These are phyloP conservation scores for Heliconius cydno DNA, from an alignment of 2,888 invertebrate species.

Conservation along the genomic window DNA sequence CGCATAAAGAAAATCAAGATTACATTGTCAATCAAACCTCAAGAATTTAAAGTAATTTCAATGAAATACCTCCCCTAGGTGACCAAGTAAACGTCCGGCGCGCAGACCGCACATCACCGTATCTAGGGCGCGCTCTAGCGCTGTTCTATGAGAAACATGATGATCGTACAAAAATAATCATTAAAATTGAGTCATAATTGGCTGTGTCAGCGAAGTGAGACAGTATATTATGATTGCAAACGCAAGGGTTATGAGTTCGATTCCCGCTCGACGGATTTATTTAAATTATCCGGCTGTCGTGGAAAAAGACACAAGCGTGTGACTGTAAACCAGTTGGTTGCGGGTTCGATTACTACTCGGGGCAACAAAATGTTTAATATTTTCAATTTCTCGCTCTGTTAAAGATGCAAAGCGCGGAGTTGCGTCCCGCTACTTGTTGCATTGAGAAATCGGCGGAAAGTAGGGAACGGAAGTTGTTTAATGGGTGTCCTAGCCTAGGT, in stretches of 20 bases:
- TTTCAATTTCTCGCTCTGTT: background rate
- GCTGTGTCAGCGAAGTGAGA: background rate
- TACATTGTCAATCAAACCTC: background rate
- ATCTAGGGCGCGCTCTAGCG: conserved; percentile 22
- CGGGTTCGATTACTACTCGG: background rate
- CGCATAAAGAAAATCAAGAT: no score
- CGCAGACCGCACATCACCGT: conserved; percentile 24
- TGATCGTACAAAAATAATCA: background rate
- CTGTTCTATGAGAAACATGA: background rate
- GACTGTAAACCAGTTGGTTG: background rate
- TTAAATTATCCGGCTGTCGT: background rate
- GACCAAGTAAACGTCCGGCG: conserved; percentile 22
- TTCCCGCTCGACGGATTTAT: background rate
- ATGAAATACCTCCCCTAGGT: background rate
- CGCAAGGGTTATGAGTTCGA: background rate
- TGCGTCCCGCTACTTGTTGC: background rate
- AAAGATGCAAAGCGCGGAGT: background rate
- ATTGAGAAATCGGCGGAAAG: background rate
- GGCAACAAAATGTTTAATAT: no score
- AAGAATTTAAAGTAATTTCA: background rate
- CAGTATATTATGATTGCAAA: background rate
- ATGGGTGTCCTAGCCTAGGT: background rate
- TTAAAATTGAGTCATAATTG: background rate
- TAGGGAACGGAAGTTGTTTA: background rate
- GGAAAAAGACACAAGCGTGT: no score